Evolutionary conservation across 2,888 invertebrate genomes (phyloP).

Genomic region (Timema podura): DNA sequence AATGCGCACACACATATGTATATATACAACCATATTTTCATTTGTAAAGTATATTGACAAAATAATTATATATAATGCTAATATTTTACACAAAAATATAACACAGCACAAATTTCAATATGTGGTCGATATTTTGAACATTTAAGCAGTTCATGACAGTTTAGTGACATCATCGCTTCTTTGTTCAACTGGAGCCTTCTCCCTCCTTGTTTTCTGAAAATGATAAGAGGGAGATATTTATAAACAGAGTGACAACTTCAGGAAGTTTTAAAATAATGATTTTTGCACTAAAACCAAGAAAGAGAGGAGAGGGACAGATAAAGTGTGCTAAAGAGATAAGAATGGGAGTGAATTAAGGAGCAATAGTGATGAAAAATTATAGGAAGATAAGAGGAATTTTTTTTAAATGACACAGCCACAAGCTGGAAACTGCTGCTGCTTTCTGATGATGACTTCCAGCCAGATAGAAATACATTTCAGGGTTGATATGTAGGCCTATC

Average conservation of each 20-base stretch:
- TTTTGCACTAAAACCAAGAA: too few relatives aligned
- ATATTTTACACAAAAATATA: constrained; percentile 35
- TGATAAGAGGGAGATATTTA: constrained; percentile 10
- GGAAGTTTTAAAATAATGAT: too few relatives aligned
- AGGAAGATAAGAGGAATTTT: too few relatives aligned
- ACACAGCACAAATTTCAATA: constrained; percentile 34
- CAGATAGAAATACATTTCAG: too few relatives aligned
- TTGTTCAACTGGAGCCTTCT: constrained; percentile 32
- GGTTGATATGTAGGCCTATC: too few relatives aligned
- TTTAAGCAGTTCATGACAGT: constrained; percentile 21
- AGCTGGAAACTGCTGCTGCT: too few relatives aligned
- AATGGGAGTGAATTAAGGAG: too few relatives aligned
- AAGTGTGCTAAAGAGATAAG: too few relatives aligned
- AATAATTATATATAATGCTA: constrained; percentile 31
- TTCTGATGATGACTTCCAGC: too few relatives aligned
- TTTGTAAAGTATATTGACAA: constrained; percentile 28
- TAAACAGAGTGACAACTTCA: too few relatives aligned
- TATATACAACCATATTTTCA: constrained; percentile 21
- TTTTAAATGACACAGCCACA: too few relatives aligned
- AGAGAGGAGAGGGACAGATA: not conserved
- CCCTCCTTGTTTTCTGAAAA: constrained; percentile 30
- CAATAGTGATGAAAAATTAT: too few relatives aligned
- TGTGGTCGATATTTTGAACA: constrained; percentile 30
- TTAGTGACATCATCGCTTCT: constrained; percentile 9
- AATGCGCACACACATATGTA: constrained; percentile 18